phyloP scores from a whole-genome alignment of 2,113 vertebrate genomes.

The Elanus axillaris region DNA sequence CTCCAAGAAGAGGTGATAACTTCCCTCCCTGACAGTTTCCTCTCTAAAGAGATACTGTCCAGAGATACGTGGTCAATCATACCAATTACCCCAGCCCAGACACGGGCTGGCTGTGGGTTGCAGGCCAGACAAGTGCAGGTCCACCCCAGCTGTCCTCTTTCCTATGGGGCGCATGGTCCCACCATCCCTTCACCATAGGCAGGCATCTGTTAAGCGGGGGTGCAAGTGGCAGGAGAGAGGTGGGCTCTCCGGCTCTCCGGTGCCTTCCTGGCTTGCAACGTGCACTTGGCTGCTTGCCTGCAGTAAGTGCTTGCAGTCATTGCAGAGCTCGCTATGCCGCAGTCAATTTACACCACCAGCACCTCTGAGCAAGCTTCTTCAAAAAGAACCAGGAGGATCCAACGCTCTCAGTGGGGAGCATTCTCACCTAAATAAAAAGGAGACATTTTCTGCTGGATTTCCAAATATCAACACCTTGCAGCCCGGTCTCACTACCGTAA shows the following conservation, averaged over 20 bases:
- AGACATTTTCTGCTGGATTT: neutral
- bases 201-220: neutral
- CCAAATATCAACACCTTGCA: neutral
- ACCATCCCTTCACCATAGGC: neutral
- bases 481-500: neutral
- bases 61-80: neutral
- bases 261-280: neutral
- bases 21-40: neutral
- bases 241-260: neutral
- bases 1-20: neutral
- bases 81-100: neutral
- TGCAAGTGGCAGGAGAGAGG: neutral
- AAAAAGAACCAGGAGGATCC: neutral
- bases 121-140: neutral
- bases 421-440: neutral
- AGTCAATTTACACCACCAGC: neutral
- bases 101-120: neutral
- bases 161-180: fast-evolving
- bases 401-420: neutral
- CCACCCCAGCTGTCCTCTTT: neutral
- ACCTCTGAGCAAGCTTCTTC: neutral
- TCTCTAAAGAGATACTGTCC: neutral
- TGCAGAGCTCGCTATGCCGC: neutral
- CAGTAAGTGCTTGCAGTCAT: neutral
- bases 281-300: neutral